These are phyloP conservation scores for Pseudomyrmex gracilis DNA, from an alignment of 1,140 invertebrate genomes.

Conservation along the genomic window DNA sequence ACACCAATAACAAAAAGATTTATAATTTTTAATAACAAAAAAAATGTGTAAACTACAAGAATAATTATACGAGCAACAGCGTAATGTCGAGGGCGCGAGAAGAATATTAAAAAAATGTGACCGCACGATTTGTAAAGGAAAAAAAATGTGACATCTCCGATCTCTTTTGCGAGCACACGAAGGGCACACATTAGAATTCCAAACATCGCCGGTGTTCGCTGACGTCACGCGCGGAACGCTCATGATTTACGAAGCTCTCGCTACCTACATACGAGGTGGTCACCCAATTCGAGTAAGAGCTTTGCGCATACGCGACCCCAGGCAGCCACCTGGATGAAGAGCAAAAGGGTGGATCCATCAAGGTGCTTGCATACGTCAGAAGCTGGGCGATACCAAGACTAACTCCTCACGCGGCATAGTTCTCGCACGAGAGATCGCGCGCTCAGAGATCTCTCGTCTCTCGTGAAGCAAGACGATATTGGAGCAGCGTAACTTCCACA, in stretches of 20 bases:
- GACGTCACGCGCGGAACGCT: constrained; percentile 44
- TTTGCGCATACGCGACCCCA: constrained; percentile 53
- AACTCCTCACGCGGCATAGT: background rate
- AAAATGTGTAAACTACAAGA: too few relatives aligned
- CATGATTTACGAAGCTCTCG: constrained; percentile 43
- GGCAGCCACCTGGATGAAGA: constrained; percentile 34
- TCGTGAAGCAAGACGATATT: too few relatives aligned
- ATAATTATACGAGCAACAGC: too few relatives aligned
- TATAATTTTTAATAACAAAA: too few relatives aligned
- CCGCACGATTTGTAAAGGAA: too few relatives aligned
- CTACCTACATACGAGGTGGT: constrained; percentile 41
- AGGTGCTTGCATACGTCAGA: constrained; percentile 35
- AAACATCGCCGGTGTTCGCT: background rate
- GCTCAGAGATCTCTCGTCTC: background rate
- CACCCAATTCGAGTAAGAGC: constrained; percentile 42
- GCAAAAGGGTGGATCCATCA: constrained; percentile 31
- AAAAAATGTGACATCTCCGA: too few relatives aligned
- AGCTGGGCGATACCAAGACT: constrained; percentile 36
- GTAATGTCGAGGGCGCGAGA: too few relatives aligned
- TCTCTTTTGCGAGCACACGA: background rate
- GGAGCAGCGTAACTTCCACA: background rate
- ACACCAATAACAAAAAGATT: too few relatives aligned
- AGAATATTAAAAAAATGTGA: too few relatives aligned
- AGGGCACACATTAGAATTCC: constrained; percentile 24
- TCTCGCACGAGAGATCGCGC: background rate